Base-by-base conservation (phyloP, 2,888 invertebrate genomes). In the Epinotia demarniana region DNA sequence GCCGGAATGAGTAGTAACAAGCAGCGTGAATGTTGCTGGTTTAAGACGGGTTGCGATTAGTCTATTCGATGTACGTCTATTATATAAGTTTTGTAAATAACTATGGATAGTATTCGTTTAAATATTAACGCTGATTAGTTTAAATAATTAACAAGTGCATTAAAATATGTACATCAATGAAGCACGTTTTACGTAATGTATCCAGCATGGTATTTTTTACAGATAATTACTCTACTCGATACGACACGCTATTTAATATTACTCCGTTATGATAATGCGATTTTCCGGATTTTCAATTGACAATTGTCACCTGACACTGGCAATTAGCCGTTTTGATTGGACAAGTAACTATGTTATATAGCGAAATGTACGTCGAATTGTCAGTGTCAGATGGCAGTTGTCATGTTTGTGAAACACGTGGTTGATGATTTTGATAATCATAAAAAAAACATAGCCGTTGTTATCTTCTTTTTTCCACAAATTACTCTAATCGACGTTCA, bases 61-160 rank as follows among this genome's bases (percentile, higher is more conserved):
- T 19, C 39, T 8, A 18, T 19, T 67, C 12, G 19, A 64, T 19
- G 53, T 58, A 60, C 46, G 46, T n/a, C 3, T 46, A 49, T 72
- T 11, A 60, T 67, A 11, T 49, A 58, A 58, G 39, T 8, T 49
- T 72, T 66, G 72, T 72, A 66, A 72, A 57, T 73, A 67, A 67
- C 33, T 73, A 23, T n/a, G 18, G 27, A 55, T 19, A 19, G 13
- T 0, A 58, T 73, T 66, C 16, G 43, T 33, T 49, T 53, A 19
- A 66, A 53, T 73, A 60, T 60, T 33, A 60, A 58, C 60, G 66
- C 67, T 60, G 53, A 18, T 53, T 60, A 46, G 16, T 55, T 43
- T 39, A 39, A 62, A 62, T 46, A 46, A 49, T 5, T 12, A 12
- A 33, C 33, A 33, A 33, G 33, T 33, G 33, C 33, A 33, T 9